Base-by-base conservation (phyloP, 2,888 invertebrate genomes). In the Oxytorus armatus region DNA sequence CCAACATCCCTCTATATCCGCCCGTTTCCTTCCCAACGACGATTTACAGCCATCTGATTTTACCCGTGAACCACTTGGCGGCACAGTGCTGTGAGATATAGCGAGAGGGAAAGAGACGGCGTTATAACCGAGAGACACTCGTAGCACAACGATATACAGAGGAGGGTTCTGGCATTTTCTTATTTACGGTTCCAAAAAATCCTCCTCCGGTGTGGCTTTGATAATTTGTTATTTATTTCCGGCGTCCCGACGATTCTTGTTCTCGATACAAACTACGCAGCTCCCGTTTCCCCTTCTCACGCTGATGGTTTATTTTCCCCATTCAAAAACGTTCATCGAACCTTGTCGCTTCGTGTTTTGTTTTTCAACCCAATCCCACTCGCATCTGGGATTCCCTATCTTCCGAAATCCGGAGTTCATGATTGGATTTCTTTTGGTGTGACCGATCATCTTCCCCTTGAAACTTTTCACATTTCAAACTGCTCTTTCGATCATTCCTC, bases 1-100 rank as follows among this genome's bases (percentile, higher is more conserved):
- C 42, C 53, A 11, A 29, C 36, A 23, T 59, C 47, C 59, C 39
- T 47, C 81, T 75, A 79, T 77, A 82, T 74, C 77, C 83, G 83
- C 70, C 76, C 55, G 83, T 80, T 83, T 77, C 73, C 79, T 83
- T 82, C 81, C 83, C 86, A 83, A 84, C 85, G 82, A 88, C 88
- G 88, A 90, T 90, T 90, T 89, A 90, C 86, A 86, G 84, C 88
- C 88, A 87, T 89, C 89, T 85, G 89, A 90, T 90, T 87, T 85
- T 80, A 72, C 78, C 74, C 73, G 70, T 68, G 70, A 77, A 81
- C 74, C 81, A 83, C 79, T 84, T 78, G 78, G 69, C 49, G 77
- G 55, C 49, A 44, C 44, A 70, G 47, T 59, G 51, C 53, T 21
- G 59, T 29, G 51, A 59, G 39, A 16, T 16, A 29, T 18, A 65